Conservation (phyloP, 2,113 vertebrate species). For the Micronycteris hirsuta region DNA sequence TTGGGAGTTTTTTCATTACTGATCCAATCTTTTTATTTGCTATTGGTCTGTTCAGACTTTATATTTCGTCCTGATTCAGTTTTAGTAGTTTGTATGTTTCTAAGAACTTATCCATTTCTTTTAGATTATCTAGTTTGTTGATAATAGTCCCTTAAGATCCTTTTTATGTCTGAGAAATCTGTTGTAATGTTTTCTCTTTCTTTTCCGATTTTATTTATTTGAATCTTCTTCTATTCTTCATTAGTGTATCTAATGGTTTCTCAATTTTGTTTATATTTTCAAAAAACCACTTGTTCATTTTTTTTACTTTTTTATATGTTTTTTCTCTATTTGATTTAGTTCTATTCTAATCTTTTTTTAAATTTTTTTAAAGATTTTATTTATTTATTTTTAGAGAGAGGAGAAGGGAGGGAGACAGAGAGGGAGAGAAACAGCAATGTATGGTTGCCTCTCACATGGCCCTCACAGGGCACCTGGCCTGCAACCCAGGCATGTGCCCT, state of each 20-base stretch:
- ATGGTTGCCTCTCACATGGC: too few species aligned
- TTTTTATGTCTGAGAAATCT: neutral
- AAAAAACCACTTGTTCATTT: neutral
- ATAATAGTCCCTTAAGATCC: neutral
- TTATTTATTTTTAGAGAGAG: too few species aligned
- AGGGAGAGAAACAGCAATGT: too few species aligned
- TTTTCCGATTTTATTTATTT: neutral
- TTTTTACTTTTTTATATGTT: neutral
- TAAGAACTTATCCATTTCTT: neutral
- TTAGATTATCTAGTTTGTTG: neutral
- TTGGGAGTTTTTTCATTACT: neutral
- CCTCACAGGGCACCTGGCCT: too few species aligned
- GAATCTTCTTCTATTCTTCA: neutral
- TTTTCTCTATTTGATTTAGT: neutral
- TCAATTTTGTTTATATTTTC: neutral
- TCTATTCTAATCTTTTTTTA: neutral
- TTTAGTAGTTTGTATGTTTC: neutral
- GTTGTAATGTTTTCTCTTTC: neutral
- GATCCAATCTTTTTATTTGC: neutral
- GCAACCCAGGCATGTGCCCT: too few species aligned
- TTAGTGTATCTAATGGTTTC: neutral
- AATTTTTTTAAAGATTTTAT: too few species aligned
- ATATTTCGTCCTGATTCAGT: neutral
- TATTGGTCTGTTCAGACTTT: neutral
- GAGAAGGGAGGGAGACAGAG: too few species aligned